These are phyloP conservation scores for Ganaspis brasiliensis DNA, from an alignment of 2,888 invertebrate species.

Conservation along the genomic window DNA sequence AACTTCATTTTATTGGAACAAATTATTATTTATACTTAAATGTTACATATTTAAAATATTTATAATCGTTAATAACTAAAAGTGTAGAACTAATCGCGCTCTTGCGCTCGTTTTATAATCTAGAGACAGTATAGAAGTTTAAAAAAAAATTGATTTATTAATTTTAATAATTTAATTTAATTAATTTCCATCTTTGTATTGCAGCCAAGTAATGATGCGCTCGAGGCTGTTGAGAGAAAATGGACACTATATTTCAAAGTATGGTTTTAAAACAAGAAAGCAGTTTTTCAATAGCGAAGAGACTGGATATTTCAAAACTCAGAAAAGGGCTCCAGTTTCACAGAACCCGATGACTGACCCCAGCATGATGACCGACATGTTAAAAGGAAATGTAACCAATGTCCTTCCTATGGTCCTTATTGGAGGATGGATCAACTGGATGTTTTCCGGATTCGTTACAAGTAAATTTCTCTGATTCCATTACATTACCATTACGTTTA, in stretches of 20 bases:
- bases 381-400: slow-evolving; percentile 99
- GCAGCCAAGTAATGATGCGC: slow-evolving; percentile 96
- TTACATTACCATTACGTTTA: too few species aligned
- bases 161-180: too few species aligned
- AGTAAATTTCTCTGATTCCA: too few species aligned
- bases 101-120: too few species aligned
- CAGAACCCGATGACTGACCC: slow-evolving; percentile 98
- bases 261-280: slow-evolving; percentile 95
- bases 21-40: too few species aligned
- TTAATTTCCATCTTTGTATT: too few species aligned
- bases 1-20: too few species aligned
- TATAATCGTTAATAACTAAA: too few species aligned
- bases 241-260: slow-evolving; percentile 96
- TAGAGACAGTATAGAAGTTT: too few species aligned
- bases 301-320: slow-evolving; percentile 95
- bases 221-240: slow-evolving; percentile 96
- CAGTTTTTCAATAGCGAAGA: slow-evolving; percentile 98
- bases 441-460: slow-evolving; percentile 99
- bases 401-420: slow-evolving; percentile 99
- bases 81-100: too few species aligned
- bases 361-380: slow-evolving; percentile 98
- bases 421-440: slow-evolving; percentile 99
- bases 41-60: too few species aligned
- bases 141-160: too few species aligned
- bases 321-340: slow-evolving; percentile 92